Evolutionary conservation across 2,113 vertebrate genomes (phyloP).

Genomic region (Maylandia zebra): DNA sequence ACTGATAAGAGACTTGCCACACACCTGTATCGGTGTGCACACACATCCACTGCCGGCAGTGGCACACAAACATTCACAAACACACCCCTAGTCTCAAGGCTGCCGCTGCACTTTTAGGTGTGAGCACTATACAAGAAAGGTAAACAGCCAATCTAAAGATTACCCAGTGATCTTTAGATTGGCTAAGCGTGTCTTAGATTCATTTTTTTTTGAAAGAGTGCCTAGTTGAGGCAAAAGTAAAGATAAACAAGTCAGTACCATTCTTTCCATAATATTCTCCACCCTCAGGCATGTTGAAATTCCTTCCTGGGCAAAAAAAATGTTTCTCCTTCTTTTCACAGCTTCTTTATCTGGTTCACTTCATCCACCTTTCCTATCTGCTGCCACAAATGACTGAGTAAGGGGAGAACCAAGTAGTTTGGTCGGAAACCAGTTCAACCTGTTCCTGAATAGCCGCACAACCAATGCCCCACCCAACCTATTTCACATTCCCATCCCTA

Average conservation of each 20-base stretch:
- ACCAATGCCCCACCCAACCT: constrained; percentile 17
- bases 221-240: not conserved
- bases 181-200: not conserved
- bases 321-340: not conserved
- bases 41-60: not conserved
- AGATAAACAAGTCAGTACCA: constrained; percentile 28
- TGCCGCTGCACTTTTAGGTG: not conserved
- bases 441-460: constrained; percentile 6
- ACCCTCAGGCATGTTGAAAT: constrained; percentile 43
- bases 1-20: not conserved
- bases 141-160: not conserved
- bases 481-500: not conserved
- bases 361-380: not conserved
- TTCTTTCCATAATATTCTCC: constrained; percentile 47
- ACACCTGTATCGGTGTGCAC: constrained; percentile 10
- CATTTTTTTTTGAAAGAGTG: not conserved
- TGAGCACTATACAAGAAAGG: not conserved
- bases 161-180: not conserved
- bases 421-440: constrained; percentile 55
- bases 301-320: not conserved
- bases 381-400: not conserved
- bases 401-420: not conserved
- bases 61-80: not conserved
- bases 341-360: not conserved
- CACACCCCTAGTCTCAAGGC: not conserved